These are phyloP conservation scores for Sycobia sp. DNA, from an alignment of 1,140 invertebrate species.

Conservation along the genomic window DNA sequence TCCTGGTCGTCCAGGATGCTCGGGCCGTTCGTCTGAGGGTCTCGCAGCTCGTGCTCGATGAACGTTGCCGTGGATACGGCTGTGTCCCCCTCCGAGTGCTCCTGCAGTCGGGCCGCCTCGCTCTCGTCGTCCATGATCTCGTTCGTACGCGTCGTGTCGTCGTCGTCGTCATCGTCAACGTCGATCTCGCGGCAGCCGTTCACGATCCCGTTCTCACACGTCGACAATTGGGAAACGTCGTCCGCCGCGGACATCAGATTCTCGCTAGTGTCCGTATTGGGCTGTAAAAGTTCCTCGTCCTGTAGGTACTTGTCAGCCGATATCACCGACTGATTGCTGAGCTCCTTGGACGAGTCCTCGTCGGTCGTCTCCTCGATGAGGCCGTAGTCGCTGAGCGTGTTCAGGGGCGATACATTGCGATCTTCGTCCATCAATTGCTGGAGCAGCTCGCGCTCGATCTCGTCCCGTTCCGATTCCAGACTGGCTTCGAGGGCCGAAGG, in stretches of 20 bases:
- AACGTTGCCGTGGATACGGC: neutral
- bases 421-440: neutral
- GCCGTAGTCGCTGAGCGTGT: conserved; percentile 12
- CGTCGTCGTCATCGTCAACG: neutral
- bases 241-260: neutral
- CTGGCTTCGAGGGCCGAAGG: conserved; percentile 14
- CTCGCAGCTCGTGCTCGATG: neutral
- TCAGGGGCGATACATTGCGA: neutral
- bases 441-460: neutral
- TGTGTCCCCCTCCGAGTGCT: neutral
- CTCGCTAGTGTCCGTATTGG: neutral
- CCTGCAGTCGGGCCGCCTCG: neutral
- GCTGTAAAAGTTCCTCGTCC: conserved; percentile 24
- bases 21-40: neutral
- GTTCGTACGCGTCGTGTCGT: neutral
- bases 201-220: neutral
- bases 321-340: neutral
- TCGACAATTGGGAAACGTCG: neutral
- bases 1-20: neutral
- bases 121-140: neutral
- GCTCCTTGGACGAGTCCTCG: neutral
- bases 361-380: conserved; percentile 3
- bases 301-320: conserved; percentile 34
- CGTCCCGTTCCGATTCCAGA: neutral
- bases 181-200: no score